These are phyloP conservation scores for Meiosimyza platycephala DNA, from an alignment of 2,888 invertebrate species.

Conservation along the genomic window DNA sequence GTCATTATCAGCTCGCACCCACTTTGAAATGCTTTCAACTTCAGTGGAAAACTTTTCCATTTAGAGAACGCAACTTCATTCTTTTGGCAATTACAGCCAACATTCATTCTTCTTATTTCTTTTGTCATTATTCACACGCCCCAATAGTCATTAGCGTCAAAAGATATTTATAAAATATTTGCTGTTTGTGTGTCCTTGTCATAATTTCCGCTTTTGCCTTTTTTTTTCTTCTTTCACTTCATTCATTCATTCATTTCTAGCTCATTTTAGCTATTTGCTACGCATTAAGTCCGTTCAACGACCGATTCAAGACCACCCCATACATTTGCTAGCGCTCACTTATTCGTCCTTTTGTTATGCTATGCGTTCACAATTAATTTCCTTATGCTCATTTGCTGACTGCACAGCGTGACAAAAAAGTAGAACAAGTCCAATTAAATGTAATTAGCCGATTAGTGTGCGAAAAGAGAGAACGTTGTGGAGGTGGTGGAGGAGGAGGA, in stretches of 20 bases:
- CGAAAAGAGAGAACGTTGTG: not conserved
- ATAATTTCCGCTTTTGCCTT: not conserved
- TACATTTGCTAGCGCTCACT: too few species aligned
- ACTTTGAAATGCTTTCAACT: too few species aligned
- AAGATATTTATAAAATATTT: too few species aligned
- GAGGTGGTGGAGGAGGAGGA: not conserved
- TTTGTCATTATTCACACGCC: too few species aligned
- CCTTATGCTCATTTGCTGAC: not conserved
- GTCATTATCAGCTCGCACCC: too few species aligned
- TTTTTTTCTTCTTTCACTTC: not conserved
- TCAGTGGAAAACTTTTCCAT: too few species aligned
- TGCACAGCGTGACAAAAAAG: conserved; percentile 16
- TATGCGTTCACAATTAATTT: conserved; percentile 12
- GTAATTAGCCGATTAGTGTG: conserved; percentile 33
- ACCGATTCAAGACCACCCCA: not conserved
- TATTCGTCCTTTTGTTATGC: conserved; percentile 4
- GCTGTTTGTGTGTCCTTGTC: not conserved
- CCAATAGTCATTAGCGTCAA: too few species aligned
- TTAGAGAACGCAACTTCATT: too few species aligned
- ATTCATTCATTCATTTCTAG: not conserved
- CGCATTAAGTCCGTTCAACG: conserved; percentile 12
- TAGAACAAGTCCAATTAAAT: conserved; percentile 29
- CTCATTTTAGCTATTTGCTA: not conserved
- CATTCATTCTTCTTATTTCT: too few species aligned
- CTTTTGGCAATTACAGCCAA: too few species aligned